Conservation (phyloP, 2,797 vertebrate species). For the Paedocypris micromegethes region DNA sequence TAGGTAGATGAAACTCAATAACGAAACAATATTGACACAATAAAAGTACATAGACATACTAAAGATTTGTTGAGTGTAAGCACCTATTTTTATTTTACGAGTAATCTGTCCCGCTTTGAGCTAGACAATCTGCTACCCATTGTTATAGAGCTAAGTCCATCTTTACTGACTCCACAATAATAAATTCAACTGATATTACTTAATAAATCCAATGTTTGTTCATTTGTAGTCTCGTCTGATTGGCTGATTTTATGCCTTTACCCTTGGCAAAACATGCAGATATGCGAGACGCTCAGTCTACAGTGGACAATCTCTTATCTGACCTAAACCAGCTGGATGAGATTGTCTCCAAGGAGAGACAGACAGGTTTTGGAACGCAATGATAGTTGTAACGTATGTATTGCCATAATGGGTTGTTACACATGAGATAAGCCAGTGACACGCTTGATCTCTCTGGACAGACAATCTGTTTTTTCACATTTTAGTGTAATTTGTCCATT, state of each 20-base stretch:
- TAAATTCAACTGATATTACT: no score
- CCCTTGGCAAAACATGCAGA: constrained; percentile 36
- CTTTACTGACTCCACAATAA: no score
- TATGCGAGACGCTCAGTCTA: constrained; percentile 10
- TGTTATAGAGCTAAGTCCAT: no score
- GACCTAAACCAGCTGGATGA: constrained; percentile 32
- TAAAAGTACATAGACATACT: no score
- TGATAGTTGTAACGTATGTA: constrained; percentile 5
- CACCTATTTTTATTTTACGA: no score
- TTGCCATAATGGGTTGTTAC: constrained; percentile 37
- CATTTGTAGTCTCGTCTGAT: constrained; percentile 5
- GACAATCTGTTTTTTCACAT: constrained; percentile 9
- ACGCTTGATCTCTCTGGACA: constrained; percentile 24
- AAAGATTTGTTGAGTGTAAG: no score
- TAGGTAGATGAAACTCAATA: no score
- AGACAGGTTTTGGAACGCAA: constrained; percentile 35
- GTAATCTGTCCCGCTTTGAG: no score
- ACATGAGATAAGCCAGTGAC: constrained; percentile 39
- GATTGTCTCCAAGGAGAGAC: constrained; percentile 30
- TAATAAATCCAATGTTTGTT: no score
- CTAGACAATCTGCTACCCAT: no score
- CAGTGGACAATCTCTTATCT: constrained; percentile 35
- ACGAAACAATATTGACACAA: no score
- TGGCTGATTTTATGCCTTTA: constrained; percentile 16
- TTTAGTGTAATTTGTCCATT: constrained; percentile 6